These are phyloP conservation scores for Salvelinus alpinus DNA, from an alignment of 2,113 vertebrate species.

Conservation along the genomic window DNA sequence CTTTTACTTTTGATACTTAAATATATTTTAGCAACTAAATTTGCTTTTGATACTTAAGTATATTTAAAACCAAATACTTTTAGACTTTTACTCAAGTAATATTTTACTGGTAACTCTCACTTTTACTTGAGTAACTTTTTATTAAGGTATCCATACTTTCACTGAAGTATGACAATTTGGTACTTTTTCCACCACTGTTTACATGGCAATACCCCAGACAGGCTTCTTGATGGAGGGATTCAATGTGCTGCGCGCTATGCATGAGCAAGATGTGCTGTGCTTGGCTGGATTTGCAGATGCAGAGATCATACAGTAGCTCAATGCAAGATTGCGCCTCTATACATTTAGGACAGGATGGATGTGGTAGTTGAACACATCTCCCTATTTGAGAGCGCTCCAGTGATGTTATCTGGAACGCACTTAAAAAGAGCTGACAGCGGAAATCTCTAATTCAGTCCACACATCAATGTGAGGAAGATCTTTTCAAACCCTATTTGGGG, in stretches of 20 bases:
- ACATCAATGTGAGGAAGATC: slow-evolving; percentile 23
- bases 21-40: too few relatives aligned
- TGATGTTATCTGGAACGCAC: slow-evolving; percentile 28
- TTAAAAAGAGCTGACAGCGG: slow-evolving; percentile 29
- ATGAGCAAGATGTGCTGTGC: slow-evolving; percentile 45
- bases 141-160: too few relatives aligned
- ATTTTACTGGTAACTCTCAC: too few relatives aligned
- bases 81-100: too few relatives aligned
- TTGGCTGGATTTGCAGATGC: slow-evolving; percentile 38
- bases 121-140: too few relatives aligned
- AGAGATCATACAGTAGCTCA: slow-evolving; percentile 39
- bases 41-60: too few relatives aligned
- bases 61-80: too few relatives aligned
- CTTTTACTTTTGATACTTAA: too few relatives aligned
- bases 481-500: slow-evolving; percentile 19
- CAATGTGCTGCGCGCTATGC: slow-evolving; percentile 23
- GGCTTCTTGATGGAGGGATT: slow-evolving; percentile 37
- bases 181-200: slow-evolving; percentile 17
- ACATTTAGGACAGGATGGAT: slow-evolving; percentile 39
- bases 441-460: slow-evolving; percentile 38
- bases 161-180: too few relatives aligned
- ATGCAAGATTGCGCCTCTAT: slow-evolving; percentile 39
- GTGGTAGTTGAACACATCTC: slow-evolving; percentile 11
- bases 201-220: slow-evolving; percentile 47
- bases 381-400: slow-evolving; percentile 22